Evolutionary conservation across 1,140 invertebrate species (phyloP).

Genomic region (Drosophila nebulosa): DNA sequence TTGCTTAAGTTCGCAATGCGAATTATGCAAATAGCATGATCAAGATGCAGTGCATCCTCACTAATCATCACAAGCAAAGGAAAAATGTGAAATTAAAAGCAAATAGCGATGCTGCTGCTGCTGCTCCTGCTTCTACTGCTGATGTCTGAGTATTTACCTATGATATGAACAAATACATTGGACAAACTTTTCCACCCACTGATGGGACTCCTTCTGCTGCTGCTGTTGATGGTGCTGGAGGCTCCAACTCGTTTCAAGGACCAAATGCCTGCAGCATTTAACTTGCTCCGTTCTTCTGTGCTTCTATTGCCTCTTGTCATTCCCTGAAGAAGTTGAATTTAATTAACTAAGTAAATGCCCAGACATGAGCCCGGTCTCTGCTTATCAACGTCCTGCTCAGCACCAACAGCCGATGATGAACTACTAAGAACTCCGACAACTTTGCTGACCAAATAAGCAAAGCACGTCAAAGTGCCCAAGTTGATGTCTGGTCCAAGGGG

Average conservation of each 20-base stretch:
- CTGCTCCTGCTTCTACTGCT: neutral
- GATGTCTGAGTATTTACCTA: slow-evolving; percentile 58
- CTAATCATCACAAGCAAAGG: slow-evolving; percentile 42
- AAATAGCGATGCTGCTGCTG: slow-evolving; percentile 42
- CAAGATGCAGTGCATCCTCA: slow-evolving; percentile 26
- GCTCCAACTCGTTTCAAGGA: slow-evolving; percentile 14
- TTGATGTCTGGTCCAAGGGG: slow-evolving; percentile 27
- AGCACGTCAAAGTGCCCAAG: slow-evolving; percentile 56
- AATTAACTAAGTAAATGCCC: slow-evolving; percentile 78
- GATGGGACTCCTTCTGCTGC: neutral
- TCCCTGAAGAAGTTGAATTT: slow-evolving; percentile 69
- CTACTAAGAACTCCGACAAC: slow-evolving; percentile 18
- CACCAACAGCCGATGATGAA: slow-evolving; percentile 32
- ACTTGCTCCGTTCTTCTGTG: slow-evolving; percentile 26
- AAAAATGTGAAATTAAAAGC: slow-evolving; percentile 66
- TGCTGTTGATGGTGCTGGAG: neutral
- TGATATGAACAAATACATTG: slow-evolving; percentile 61
- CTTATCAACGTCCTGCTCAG: slow-evolving; percentile 47
- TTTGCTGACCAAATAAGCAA: slow-evolving; percentile 58
- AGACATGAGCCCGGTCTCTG: slow-evolving; percentile 54
- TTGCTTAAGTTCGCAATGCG: slow-evolving; percentile 36
- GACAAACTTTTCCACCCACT: slow-evolving; percentile 37
- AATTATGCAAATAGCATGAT: slow-evolving; percentile 43
- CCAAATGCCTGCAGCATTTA: slow-evolving; percentile 29
- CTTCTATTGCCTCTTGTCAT: slow-evolving; percentile 24